phyloP scores from a whole-genome alignment of 2,113 vertebrate species.

The Gnathonemus echidnorhynchus region DNA sequence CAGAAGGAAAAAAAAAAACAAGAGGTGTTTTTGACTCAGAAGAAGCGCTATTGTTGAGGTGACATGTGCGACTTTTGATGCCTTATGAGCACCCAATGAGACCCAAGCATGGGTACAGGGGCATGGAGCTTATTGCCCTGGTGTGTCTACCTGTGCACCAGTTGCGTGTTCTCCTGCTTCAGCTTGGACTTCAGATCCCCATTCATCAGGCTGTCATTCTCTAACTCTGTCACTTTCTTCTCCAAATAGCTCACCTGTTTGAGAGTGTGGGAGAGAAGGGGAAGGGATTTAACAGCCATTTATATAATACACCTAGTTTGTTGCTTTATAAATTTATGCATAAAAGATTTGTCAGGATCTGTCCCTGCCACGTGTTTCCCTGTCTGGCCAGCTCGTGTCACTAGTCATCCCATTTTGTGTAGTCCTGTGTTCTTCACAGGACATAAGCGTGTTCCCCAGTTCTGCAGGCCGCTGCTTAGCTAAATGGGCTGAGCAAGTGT shows the following conservation, averaged over 20 bases:
- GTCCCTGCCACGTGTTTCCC: not conserved
- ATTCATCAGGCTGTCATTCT: slow-evolving; percentile 78
- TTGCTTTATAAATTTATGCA: not conserved
- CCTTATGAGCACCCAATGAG: not conserved
- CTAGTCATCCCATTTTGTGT: not conserved
- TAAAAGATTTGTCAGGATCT: not conserved
- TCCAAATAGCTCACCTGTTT: slow-evolving; percentile 81
- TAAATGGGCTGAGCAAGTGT: not conserved
- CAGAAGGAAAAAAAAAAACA: not conserved
- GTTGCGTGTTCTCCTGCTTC: slow-evolving; percentile 87
- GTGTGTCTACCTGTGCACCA: slow-evolving; percentile 83
- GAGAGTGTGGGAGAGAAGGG: not conserved
- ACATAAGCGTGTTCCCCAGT: not conserved
- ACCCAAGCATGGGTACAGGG: not conserved
- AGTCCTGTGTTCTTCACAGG: not conserved
- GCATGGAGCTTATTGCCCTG: not conserved
- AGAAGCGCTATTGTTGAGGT: not conserved
- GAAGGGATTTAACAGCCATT: not conserved
- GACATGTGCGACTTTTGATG: not conserved
- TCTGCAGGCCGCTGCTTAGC: too few relatives aligned
- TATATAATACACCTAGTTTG: not conserved
- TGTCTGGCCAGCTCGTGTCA: not conserved
- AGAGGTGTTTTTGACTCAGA: not conserved
- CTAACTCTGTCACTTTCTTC: slow-evolving; percentile 89
- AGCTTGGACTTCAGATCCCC: slow-evolving; percentile 86